Evolutionary conservation across 2,113 vertebrate genomes (phyloP).

Genomic region (Callopanchax toddi): DNA sequence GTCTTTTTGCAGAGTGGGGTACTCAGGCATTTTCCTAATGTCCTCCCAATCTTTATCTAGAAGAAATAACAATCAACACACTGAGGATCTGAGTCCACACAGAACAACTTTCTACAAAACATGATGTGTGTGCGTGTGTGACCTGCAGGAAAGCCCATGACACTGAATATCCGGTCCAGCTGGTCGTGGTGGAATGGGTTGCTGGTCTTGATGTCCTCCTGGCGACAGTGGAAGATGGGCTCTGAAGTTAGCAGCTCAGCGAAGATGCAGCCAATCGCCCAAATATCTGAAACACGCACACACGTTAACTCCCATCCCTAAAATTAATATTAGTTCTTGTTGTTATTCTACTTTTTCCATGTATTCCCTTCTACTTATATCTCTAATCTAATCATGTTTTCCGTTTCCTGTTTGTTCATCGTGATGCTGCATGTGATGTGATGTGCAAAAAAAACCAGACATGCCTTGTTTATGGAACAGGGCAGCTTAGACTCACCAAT

Average conservation of each 20-base stretch:
- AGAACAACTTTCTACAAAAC: too few relatives aligned
- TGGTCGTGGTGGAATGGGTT: slow-evolving; percentile 99
- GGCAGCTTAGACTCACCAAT: slow-evolving; percentile 85
- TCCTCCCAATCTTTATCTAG: slow-evolving; percentile 99
- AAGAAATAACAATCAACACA: slow-evolving; percentile 8
- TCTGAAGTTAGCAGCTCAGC: slow-evolving; percentile 97
- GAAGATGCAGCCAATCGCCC: slow-evolving; percentile 99
- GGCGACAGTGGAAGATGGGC: slow-evolving; percentile 98
- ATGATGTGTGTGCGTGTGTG: slow-evolving; percentile 8
- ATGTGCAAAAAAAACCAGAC: too few relatives aligned
- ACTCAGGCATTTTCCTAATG: slow-evolving; percentile 99
- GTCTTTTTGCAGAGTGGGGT: slow-evolving; percentile 97
- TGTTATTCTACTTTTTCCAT: too few relatives aligned
- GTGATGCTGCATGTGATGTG: too few relatives aligned
- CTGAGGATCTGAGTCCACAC: neutral
- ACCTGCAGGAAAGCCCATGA: slow-evolving; percentile 99
- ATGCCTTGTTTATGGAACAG: too few relatives aligned
- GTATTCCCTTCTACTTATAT: too few relatives aligned
- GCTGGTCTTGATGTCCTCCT: slow-evolving; percentile 99
- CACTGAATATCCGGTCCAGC: slow-evolving; percentile 97
- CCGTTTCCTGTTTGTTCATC: too few relatives aligned
- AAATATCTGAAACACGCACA: slow-evolving; percentile 86
- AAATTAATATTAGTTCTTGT: neutral
- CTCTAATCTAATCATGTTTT: too few relatives aligned
- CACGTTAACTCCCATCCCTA: neutral